Conservation (phyloP, 92 coral and sea anemone species). For the Heteractis magnifica region DNA sequence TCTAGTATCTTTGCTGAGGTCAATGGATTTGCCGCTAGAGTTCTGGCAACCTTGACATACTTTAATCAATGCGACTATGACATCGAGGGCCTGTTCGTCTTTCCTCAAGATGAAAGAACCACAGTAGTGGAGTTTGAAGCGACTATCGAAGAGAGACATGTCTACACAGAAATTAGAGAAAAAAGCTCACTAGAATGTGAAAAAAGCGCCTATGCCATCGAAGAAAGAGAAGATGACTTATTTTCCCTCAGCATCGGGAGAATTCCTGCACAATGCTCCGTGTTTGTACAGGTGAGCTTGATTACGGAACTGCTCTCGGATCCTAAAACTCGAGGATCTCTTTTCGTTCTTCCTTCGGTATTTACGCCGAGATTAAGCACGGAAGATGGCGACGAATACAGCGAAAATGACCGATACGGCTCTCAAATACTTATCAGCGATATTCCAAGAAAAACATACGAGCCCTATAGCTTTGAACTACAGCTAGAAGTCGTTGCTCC, state of each 20-base stretch:
- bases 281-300: conserved; percentile 90
- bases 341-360: conserved; percentile 85
- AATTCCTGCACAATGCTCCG: conserved; percentile 83
- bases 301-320: conserved; percentile 82
- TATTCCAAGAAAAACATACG: conserved; percentile 70
- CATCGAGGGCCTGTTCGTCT: conserved; percentile 82
- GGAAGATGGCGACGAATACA: conserved; percentile 40
- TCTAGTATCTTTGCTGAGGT: conserved; percentile 96
- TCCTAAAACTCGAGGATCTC: conserved; percentile 71
- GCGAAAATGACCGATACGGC: conserved; percentile 49
- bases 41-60: conserved; percentile 84
- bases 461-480: conserved; percentile 87
- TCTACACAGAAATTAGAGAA: conserved; percentile 67
- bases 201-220: conserved; percentile 60
- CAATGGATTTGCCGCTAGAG: conserved; percentile 89
- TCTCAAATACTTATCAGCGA: conserved; percentile 73
- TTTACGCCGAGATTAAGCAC: conserved; percentile 78
- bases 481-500: conserved; percentile 85
- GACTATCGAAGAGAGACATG: conserved; percentile 81
- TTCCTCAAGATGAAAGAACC: conserved; percentile 87
- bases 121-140: conserved; percentile 86
- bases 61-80: conserved; percentile 83
- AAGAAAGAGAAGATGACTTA: conserved; percentile 76
- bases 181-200: conserved; percentile 28
- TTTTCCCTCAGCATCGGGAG: conserved; percentile 86